phyloP scores from a whole-genome alignment of 2,113 vertebrate genomes.

The Etia nguti region DNA sequence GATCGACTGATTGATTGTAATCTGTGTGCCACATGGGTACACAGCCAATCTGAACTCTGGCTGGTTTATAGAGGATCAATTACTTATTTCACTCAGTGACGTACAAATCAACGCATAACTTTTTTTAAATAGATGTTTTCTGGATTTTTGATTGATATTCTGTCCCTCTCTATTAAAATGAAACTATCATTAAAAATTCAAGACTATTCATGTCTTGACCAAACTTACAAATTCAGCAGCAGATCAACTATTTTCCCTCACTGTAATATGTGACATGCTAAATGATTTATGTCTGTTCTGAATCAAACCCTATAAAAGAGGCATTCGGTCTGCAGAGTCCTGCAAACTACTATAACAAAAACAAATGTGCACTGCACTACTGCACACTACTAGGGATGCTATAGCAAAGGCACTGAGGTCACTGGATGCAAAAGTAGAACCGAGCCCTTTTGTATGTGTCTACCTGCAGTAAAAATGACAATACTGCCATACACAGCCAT shows the following conservation, averaged over 20 bases:
- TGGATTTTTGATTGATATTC: background rate
- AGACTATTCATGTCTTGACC: background rate
- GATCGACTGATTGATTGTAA: background rate
- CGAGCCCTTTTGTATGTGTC: background rate
- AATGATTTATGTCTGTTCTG: background rate
- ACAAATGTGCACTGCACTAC: background rate
- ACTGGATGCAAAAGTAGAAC: background rate
- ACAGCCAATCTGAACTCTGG: background rate
- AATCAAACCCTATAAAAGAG: background rate
- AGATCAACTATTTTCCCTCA: background rate
- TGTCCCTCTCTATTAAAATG: background rate
- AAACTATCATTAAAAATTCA: background rate
- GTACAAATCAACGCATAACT: background rate
- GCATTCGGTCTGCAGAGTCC: background rate
- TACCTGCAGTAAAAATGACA: background rate
- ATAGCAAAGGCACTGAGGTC: background rate
- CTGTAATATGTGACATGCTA: background rate
- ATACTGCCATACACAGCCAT: background rate
- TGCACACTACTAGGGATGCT: background rate
- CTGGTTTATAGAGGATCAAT: background rate
- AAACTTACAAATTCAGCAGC: background rate
- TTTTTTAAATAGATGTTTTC: background rate
- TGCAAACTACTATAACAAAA: background rate
- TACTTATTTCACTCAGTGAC: background rate
- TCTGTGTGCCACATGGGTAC: background rate